phyloP scores from a whole-genome alignment of 2,888 invertebrate species.

The Entomobrya multifasciata region DNA sequence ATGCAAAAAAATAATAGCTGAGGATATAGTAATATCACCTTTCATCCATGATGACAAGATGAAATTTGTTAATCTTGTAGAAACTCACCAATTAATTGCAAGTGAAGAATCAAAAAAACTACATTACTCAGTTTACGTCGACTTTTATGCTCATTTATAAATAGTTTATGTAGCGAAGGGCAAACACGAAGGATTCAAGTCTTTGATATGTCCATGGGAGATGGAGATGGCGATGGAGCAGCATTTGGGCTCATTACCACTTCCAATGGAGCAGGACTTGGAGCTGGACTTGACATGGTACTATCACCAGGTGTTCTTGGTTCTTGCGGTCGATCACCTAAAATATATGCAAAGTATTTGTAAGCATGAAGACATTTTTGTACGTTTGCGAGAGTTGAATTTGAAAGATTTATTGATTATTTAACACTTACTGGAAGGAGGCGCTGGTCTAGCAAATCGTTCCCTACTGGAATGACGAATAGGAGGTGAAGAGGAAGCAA shows the following conservation, averaged over 20 bases:
- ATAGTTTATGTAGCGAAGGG: too few relatives aligned
- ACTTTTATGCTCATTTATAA: too few relatives aligned
- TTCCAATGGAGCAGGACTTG: slow-evolving; percentile 78
- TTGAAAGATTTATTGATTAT: background rate
- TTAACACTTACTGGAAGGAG: slow-evolving; percentile 74
- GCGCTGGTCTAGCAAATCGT: slow-evolving; percentile 79
- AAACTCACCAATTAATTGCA: too few relatives aligned
- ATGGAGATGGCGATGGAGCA: slow-evolving; percentile 77
- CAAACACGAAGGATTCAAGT: slow-evolving; percentile 33
- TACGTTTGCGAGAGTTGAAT: too few relatives aligned
- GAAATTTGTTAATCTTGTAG: too few relatives aligned
- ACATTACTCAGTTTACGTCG: too few relatives aligned
- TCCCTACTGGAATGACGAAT: slow-evolving; percentile 79
- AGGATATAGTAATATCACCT: too few relatives aligned
- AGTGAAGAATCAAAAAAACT: too few relatives aligned
- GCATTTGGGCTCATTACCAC: slow-evolving; percentile 78
- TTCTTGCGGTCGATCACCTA: slow-evolving; percentile 77
- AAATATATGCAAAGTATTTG: background rate
- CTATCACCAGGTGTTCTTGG: slow-evolving; percentile 79
- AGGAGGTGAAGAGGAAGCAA: slow-evolving; percentile 78
- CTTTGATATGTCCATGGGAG: slow-evolving; percentile 78
- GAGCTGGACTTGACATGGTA: slow-evolving; percentile 79
- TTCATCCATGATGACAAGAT: too few relatives aligned
- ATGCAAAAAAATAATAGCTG: too few relatives aligned
- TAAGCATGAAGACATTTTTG: too few relatives aligned